A percentile compares a stretch with the other conserved stretches of the same genome.
phyloP scores from a whole-genome alignment of 2,888 invertebrate genomes.

The Cheilosia scutellata region DNA sequence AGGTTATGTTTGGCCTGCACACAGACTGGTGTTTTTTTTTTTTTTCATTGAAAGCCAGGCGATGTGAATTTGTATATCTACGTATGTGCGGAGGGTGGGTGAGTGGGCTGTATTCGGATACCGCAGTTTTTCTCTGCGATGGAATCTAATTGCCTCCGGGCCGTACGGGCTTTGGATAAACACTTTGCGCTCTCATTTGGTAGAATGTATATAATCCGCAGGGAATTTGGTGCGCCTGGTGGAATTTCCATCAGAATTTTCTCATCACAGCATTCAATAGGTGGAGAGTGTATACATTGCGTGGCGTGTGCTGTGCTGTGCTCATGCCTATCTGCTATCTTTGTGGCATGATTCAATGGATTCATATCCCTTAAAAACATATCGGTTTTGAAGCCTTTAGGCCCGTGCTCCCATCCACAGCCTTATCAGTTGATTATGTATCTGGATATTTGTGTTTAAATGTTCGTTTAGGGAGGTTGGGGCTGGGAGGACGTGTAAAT shows the following conservation, averaged over 20 bases:
- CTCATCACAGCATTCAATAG: conserved; percentile 42
- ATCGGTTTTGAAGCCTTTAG: conserved; percentile 53
- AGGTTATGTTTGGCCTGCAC: conserved; percentile 3
- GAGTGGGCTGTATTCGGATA: conserved; percentile 22
- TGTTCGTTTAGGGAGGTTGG: conserved; percentile 19
- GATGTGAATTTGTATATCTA: conserved; percentile 22
- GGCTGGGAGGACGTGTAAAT: conserved; percentile 52
- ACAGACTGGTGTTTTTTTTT: conserved; percentile 5
- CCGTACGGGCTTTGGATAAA: conserved; percentile 40
- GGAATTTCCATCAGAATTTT: conserved; percentile 52
- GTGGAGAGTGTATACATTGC: neutral
- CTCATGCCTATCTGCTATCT: conserved; percentile 40
- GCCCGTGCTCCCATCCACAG: conserved; percentile 32
- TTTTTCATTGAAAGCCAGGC: conserved; percentile 34
- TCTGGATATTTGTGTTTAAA: conserved; percentile 68
- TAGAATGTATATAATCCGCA: conserved; percentile 4
- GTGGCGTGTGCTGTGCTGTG: neutral
- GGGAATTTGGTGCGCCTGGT: neutral
- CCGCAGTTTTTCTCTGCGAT: conserved; percentile 44
- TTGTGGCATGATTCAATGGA: conserved; percentile 54
- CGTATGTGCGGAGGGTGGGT: neutral
- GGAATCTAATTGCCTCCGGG: conserved; percentile 66
- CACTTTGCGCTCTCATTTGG: conserved; percentile 49
- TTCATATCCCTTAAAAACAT: conserved; percentile 63
- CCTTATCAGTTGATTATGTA: conserved; percentile 68